Base-by-base conservation (phyloP, 92 coral and sea anemone genomes). In the Umimayanthus kanabou region DNA sequence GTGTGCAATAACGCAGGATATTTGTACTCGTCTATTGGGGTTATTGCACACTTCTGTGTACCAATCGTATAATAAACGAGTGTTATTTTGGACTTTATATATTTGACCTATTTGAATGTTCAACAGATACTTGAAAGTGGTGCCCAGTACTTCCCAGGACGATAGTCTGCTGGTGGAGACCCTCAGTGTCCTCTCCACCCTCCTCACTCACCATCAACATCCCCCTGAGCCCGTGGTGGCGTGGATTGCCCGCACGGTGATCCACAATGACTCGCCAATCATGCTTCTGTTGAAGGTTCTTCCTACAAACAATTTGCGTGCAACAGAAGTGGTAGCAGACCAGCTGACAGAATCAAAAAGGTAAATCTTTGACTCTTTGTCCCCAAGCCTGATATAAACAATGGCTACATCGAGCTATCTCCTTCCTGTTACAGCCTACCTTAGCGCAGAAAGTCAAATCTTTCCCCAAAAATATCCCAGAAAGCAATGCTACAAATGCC, bases 111-210 rank as follows among this genome's bases (percentile, higher is more conserved):
- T 20, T 61, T 23, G 39, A 42, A 55, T 30, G 26, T 65, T 84
- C 85, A 85, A n/a, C 82, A 96, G 98, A 86, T 96, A 92, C 85
- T 94, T 97, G 37, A 92, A 88, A 39, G 98, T 97, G 84, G 92
- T 94, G 20, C 99, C 99, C 73, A 95, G 94, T 86, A 97, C 93
- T 84, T 49, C 91, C 72, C 96, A 97, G 25, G 99, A 97, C 70
- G 98, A 97, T 85, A 90, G 83, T 37, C 88, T 97, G 30, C 94
- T 95, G 65, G 84, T 82, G 55, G 94, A 91, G 65, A 87, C 93
- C 18, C 91, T 97, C 39, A 91, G 16, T 39, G 90, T 97, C 87
- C 88, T 97, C 39, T 90, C 91, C 67, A 81, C 84, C 20, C 82
- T 95, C 80, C 94, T 95, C 18, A 88, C 98, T 84, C 88, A 93